Conservation (phyloP, 2,113 vertebrate species). For the Perccottus glenii region DNA sequence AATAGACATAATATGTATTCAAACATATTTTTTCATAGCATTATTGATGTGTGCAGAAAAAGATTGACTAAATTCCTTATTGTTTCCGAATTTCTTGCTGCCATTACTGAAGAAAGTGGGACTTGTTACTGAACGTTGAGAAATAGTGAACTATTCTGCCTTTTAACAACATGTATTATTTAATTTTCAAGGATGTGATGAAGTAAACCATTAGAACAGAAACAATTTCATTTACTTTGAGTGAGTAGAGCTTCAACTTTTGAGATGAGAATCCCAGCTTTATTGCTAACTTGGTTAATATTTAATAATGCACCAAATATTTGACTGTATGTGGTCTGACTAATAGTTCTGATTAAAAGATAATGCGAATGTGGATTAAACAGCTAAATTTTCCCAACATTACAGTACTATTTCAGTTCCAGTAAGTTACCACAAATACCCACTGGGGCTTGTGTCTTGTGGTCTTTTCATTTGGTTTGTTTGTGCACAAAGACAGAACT, state of each 20-base stretch:
- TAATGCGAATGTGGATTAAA: background rate
- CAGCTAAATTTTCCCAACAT: background rate
- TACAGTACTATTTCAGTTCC: background rate
- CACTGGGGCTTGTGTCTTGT: conserved; percentile 3
- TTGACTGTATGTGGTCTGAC: background rate
- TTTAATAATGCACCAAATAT: conserved; percentile 2
- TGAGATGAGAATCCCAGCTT: background rate
- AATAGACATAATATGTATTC: background rate
- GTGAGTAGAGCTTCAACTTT: no score
- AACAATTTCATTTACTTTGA: no score
- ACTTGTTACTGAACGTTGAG: no score
- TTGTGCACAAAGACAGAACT: background rate
- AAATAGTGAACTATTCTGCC: no score
- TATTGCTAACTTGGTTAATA: background rate
- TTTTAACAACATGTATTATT: no score
- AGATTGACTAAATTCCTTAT: no score
- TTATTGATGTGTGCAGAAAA: background rate
- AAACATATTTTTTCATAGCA: background rate
- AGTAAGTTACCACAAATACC: background rate
- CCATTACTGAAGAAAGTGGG: no score
- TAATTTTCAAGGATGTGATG: no score
- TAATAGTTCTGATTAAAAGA: background rate
- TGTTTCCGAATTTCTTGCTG: no score
- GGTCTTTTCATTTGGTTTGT: background rate
- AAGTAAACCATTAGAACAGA: no score